Percentiles rank a stretch among this genome's conserved stretches.
Evolutionary conservation across 1,140 invertebrate genomes (phyloP).

Genomic region (Scaptomyza montana): DNA sequence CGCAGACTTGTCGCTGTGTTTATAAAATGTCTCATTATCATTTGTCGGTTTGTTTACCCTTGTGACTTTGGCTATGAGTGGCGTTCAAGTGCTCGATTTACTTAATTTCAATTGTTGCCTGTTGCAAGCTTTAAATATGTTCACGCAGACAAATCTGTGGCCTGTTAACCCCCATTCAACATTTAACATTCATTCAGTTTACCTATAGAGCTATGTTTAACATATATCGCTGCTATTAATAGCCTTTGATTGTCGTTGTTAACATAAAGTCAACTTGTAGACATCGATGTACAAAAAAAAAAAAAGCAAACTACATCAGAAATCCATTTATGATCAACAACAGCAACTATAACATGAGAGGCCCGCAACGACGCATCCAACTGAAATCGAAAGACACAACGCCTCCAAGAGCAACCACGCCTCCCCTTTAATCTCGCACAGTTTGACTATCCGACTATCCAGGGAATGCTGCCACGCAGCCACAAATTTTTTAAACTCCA

Average conservation of each 20-base stretch:
- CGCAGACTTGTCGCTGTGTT: slow-evolving; percentile 33
- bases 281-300: slow-evolving; percentile 46
- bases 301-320: slow-evolving; percentile 61
- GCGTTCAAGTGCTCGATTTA: slow-evolving; percentile 24
- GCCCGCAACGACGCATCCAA: slow-evolving; percentile 27
- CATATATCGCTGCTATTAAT: slow-evolving; percentile 70
- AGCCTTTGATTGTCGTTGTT: slow-evolving; percentile 74
- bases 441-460: background rate
- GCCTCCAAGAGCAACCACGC: slow-evolving; percentile 24
- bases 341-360: slow-evolving; percentile 9
- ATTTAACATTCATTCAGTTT: slow-evolving; percentile 10
- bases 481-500: background rate
- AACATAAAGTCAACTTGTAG: slow-evolving; percentile 76
- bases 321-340: slow-evolving; percentile 67
- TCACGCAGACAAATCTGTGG: slow-evolving; percentile 34
- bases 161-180: slow-evolving; percentile 33
- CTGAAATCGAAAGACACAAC: slow-evolving; percentile 44
- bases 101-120: slow-evolving; percentile 5
- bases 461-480: slow-evolving; percentile 21
- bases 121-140: background rate
- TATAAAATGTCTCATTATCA: slow-evolving; percentile 76
- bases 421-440: background rate
- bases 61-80: slow-evolving; percentile 3
- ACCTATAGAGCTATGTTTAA: slow-evolving; percentile 53
- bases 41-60: slow-evolving; percentile 65